These are phyloP conservation scores for Holothuria leucospilota DNA, from an alignment of 53 echinoderm and acorn worm species.

Conservation along the genomic window DNA sequence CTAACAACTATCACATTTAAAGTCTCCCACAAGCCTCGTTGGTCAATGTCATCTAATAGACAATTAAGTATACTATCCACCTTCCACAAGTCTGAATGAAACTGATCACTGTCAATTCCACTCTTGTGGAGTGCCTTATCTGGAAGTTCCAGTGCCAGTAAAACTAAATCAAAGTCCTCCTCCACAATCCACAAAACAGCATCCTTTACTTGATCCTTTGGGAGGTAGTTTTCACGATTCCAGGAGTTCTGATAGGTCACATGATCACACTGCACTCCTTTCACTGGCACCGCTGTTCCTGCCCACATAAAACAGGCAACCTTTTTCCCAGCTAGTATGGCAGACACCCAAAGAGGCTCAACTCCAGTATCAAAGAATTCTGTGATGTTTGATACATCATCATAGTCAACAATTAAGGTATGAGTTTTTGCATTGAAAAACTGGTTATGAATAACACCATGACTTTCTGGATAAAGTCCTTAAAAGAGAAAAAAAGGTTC, in stretches of 20 bases:
- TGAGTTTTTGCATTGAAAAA: neutral
- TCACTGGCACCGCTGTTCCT: constrained; percentile 20
- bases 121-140: neutral
- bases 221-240: neutral
- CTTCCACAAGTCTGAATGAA: neutral
- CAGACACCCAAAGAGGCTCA: constrained; percentile 23
- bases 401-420: neutral
- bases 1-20: constrained; percentile 21
- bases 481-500: neutral
- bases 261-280: constrained; percentile 14
- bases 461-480: constrained; percentile 37
- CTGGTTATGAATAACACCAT: constrained; percentile 14
- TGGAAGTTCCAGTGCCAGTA: neutral
- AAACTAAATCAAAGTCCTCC: constrained; percentile 16
- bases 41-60: constrained; percentile 22
- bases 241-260: neutral
- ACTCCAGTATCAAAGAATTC: constrained; percentile 22
- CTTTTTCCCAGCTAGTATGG: constrained; percentile 22
- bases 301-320: constrained; percentile 31
- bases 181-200: constrained; percentile 18
- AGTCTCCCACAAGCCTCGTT: constrained; percentile 25
- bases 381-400: constrained; percentile 12
- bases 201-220: neutral
- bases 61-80: neutral
- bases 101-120: neutral